Evolutionary conservation across 2,888 invertebrate species (phyloP).

Genomic region (Dasysyrphus albostriatus): DNA sequence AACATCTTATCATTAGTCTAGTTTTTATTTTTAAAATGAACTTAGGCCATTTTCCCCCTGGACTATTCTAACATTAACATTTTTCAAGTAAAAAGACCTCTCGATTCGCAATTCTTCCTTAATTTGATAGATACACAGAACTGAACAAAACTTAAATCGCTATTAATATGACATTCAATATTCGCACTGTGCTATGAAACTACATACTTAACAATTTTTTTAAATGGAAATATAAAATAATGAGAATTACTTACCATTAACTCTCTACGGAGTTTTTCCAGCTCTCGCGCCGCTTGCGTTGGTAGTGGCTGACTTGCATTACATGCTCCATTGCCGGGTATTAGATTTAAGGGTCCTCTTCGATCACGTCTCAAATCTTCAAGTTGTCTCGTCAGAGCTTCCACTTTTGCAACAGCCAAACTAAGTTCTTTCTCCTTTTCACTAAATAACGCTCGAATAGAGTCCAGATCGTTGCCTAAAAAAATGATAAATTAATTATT

Average conservation of each 20-base stretch:
- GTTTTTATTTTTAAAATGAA: no score
- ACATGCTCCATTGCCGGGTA: slow-evolving; percentile 78
- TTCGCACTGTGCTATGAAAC: no score
- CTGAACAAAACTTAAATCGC: no score
- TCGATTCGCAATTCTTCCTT: no score
- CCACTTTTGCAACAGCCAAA: slow-evolving; percentile 98
- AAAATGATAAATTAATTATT: not conserved
- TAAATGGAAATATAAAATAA: not conserved
- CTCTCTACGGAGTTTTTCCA: slow-evolving; percentile 96
- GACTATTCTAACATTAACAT: no score
- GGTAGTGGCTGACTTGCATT: slow-evolving; percentile 85
- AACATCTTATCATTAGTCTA: no score
- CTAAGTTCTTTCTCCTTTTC: slow-evolving; percentile 98
- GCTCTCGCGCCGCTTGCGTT: slow-evolving; percentile 92
- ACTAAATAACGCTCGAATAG: slow-evolving; percentile 97
- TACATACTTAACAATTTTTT: no score
- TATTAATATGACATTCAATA: no score
- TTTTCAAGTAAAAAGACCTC: no score
- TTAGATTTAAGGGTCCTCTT: slow-evolving; percentile 85
- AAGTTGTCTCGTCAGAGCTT: slow-evolving; percentile 96
- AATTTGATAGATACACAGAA: no score
- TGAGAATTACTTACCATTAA: slow-evolving; percentile 89
- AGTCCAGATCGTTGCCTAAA: slow-evolving; percentile 96
- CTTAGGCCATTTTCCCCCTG: no score
- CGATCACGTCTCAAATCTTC: slow-evolving; percentile 93